phyloP scores from a whole-genome alignment of 2,888 invertebrate genomes.

The Cheilosia grossa region DNA sequence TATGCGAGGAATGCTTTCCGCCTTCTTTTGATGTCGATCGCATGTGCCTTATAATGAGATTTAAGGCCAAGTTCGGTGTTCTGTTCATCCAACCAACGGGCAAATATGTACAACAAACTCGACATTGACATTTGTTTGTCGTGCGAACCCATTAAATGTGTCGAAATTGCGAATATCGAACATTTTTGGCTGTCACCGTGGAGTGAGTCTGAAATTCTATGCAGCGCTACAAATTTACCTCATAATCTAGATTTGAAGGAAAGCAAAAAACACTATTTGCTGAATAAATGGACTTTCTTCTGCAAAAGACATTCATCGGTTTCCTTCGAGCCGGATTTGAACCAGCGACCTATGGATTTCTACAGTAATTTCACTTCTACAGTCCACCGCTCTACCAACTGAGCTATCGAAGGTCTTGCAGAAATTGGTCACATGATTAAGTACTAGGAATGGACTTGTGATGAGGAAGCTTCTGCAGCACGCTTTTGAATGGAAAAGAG shows the following conservation, averaged over 20 bases:
- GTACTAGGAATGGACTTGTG: conserved; percentile 3
- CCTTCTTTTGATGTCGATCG: conserved; percentile 66
- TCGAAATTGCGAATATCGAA: neutral
- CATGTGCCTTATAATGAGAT: conserved; percentile 19
- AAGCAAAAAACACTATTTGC: neutral
- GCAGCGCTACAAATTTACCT: neutral
- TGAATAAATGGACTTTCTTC: conserved; percentile 4
- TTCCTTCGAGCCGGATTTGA: conserved; percentile 88
- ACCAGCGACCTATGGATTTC: conserved; percentile 88
- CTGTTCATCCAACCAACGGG: conserved; percentile 24
- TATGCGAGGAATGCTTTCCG: conserved; percentile 58
- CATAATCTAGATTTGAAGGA: neutral
- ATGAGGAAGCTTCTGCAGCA: conserved; percentile 17
- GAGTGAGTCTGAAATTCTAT: neutral
- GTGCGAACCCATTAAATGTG: conserved; percentile 21
- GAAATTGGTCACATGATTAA: conserved; percentile 4
- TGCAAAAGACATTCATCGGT: conserved; percentile 48
- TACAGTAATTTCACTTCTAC: conserved; percentile 74
- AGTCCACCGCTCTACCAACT: conserved; percentile 79
- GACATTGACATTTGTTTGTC: conserved; percentile 35
- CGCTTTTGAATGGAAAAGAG: neutral
- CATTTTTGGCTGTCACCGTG: neutral
- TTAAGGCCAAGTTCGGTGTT: conserved; percentile 52
- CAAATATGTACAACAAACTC: conserved; percentile 26
- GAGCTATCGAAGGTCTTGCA: conserved; percentile 77